Percentiles rank a stretch among this genome's conserved stretches.
Evolutionary conservation across 23 tunicate species (phyloP).

Genomic region (Oikopleura vanhoeffeni): DNA sequence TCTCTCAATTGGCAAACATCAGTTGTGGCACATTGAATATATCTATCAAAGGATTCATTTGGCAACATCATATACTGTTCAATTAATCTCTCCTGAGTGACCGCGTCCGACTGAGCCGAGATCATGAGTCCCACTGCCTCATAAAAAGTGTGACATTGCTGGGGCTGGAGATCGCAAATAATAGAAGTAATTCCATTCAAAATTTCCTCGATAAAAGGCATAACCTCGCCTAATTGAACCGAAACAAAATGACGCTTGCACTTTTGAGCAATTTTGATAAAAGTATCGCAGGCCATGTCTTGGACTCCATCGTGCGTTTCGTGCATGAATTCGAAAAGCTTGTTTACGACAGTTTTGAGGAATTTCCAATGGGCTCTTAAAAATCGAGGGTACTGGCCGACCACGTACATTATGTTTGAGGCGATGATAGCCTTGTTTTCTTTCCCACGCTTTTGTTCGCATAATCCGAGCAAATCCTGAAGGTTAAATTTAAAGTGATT

Average conservation of each 20-base stretch:
- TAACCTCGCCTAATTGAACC: conserved; percentile 88
- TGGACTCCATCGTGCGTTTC: conserved; percentile 99
- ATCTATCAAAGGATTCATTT: conserved; percentile 32
- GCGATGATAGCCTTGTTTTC: conserved; percentile 99
- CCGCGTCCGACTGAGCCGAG: conserved; percentile 60
- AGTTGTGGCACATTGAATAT: conserved; percentile 15
- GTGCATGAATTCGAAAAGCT: conserved; percentile 97
- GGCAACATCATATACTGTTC: conserved; percentile 96
- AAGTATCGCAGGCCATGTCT: conserved; percentile 99
- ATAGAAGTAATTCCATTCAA: conserved; percentile 59
- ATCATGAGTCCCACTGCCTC: conserved; percentile 99
- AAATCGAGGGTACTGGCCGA: conserved; percentile 96
- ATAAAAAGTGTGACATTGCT: conserved; percentile 95
- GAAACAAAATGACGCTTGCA: conserved; percentile 87
- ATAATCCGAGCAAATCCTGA: conserved; percentile 69
- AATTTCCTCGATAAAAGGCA: conserved; percentile 98
- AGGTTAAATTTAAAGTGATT: too few relatives aligned
- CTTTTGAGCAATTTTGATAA: conserved; percentile 93
- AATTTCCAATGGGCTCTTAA: conserved; percentile 95
- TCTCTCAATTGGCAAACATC: conserved; percentile 73
- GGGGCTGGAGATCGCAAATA: conserved; percentile 96
- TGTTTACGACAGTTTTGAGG: conserved; percentile 94
- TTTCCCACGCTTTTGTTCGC: conserved; percentile 91
- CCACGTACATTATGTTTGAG: conserved; percentile 98
- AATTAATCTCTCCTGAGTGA: conserved; percentile 78